Conservation (phyloP, 1,140 invertebrate species). For the Eupristina koningsbergeri region DNA sequence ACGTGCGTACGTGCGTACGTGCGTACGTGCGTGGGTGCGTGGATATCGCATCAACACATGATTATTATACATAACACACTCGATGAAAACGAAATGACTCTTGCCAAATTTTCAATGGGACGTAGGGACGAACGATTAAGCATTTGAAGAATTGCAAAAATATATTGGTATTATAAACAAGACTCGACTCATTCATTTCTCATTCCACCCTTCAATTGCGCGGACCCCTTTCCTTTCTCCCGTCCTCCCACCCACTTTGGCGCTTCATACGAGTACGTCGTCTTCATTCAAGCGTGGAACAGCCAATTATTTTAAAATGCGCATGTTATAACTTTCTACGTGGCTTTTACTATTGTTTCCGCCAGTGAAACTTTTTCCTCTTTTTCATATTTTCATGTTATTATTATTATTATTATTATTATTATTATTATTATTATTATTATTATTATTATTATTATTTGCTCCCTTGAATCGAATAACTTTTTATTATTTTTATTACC, state of each 20-base stretch:
- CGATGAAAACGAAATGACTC: constrained; percentile 63
- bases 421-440: too few species aligned
- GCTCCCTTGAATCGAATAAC: too few species aligned
- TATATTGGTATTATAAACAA: constrained; percentile 70
- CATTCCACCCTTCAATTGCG: background rate
- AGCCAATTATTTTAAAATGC: constrained; percentile 43
- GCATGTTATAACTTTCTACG: background rate
- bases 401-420: too few species aligned
- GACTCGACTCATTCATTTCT: constrained; percentile 34
- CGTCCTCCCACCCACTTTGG: too few species aligned
- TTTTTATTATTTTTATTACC: too few species aligned
- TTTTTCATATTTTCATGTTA: background rate
- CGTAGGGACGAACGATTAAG: constrained; percentile 63
- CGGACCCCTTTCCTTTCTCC: constrained; percentile 3
- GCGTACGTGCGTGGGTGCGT: background rate
- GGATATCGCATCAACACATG: background rate
- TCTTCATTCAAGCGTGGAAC: constrained; percentile 14
- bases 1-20: background rate
- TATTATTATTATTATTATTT: too few species aligned
- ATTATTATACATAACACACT: constrained; percentile 33
- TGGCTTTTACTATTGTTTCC: constrained; percentile 1
- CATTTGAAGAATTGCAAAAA: constrained; percentile 66
- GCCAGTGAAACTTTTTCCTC: background rate
- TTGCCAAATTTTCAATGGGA: constrained; percentile 70
- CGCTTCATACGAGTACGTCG: constrained; percentile 7